Evolutionary conservation across 2,888 invertebrate genomes (phyloP), one percentile per base, ranked within the genome.

Genomic region (Cephus sareptanus): DNA sequence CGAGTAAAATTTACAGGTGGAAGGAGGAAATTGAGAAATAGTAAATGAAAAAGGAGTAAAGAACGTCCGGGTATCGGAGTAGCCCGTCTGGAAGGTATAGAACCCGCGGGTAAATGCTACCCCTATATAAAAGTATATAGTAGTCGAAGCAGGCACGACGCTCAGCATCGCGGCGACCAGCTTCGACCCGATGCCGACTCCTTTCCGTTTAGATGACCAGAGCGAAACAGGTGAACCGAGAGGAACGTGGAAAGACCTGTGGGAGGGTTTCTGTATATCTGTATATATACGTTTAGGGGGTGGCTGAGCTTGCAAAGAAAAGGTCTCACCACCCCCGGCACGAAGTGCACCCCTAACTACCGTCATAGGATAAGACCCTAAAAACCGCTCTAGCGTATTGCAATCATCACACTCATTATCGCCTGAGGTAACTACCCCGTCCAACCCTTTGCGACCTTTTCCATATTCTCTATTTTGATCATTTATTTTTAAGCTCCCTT

Each of bases 1-100:
- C 80, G 77, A 85, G 81, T 81, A 78, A 81, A 82, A 82, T 85
- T 84, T 86, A 86, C 83, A 81, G 85, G 81, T 56, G 23, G 56
- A 23, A 2, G 56, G 1, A 56, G 23, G 23, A 56, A 56, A 56
- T 56, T 23, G 56, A 56, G 56, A 56, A 56, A 23, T 15, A 56
- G 9, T 9, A 15, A 23, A 31, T 77, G 69, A 76, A 75, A 70
- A 69, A 75, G 68, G 70, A 76, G 37, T 74, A 74, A 68, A 73
- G 35, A 79, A 71, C 77, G 76, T 69, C 76, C 34, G 56, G 56
- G 56, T 56, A 56, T 56, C 56, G 23, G 56, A 23, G 9, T 56
- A 56, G 56, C 23, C 23, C 23, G 56, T 56, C 56, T 9, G 23
- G 56, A 15, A 23, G 56, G 23, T 56, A 56, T 9, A 56, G 23